Evolutionary conservation across 2,888 invertebrate genomes (phyloP), one percentile per base, ranked within the genome.

Genomic region (Caenorhabditis panamensis): DNA sequence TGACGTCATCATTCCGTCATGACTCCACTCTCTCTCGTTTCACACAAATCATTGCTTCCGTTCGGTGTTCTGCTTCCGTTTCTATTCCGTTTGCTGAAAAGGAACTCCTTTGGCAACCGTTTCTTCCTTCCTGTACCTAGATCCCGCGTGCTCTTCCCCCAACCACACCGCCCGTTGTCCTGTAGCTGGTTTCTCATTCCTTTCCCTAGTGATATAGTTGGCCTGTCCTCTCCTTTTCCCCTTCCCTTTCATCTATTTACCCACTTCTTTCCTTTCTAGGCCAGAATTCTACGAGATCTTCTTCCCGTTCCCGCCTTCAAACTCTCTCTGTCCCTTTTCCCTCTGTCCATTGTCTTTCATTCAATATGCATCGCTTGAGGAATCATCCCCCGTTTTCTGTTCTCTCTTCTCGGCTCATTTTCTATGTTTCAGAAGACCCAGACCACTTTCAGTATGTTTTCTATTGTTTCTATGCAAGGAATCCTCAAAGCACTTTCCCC

Each of bases 351-450:
- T 26, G 58, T 71, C 59, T 59, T 58, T 64, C 67, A 44, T 51
- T 13, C 51, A 6, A n/a, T 66, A 59, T 71, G 56, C 58, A 69
- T 64, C 78, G 68, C 67, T 69, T 64, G 51, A 64, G 37, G 44
- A 49, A 41, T 58, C 51, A 22, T n/a, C 49, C 36, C 20, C 49
- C 31, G 16, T 51, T 31, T 59, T 61, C 22, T 36, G 22, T 56
- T 37, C 61, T 51, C 59, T 79, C 44, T 68, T 71, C 37, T 47
- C 31, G 56, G 47, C 41, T 56, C 44, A 53, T 67, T 62, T 62
- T 62, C 59, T 79, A 66, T 73, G 61, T 79, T 61, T 79, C 79
- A 73, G 64, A 73, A 64, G 64, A 66, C 73, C 73, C 73, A 58
- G 53, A 41, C 54, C 26, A 36, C 66, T 73, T 73, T 73, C 66